Evolutionary conservation across 2,797 vertebrate genomes (phyloP).

Genomic region (Acanthis flammea): DNA sequence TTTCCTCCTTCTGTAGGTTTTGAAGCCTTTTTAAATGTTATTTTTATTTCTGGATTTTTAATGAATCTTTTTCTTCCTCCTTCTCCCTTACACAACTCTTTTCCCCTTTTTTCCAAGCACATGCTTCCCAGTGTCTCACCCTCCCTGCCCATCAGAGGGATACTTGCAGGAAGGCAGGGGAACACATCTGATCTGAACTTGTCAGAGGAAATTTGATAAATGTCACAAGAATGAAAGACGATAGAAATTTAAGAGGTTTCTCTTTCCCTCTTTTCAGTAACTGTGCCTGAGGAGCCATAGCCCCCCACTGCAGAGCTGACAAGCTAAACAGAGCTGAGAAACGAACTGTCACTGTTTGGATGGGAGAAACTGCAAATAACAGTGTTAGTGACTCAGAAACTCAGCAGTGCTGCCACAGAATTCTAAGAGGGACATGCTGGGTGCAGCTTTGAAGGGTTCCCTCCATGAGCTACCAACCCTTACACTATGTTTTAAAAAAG

Average conservation of each 20-base stretch:
- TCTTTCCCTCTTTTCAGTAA: conserved; percentile 12
- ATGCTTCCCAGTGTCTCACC: not conserved
- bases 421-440: not conserved
- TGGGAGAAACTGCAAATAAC: conserved; percentile 1
- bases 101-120: not conserved
- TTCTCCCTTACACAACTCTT: not conserved
- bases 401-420: not conserved
- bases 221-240: conserved; percentile 46
- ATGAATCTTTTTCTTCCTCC: not conserved
- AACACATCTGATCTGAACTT: not conserved
- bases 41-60: not conserved
- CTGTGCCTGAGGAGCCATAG: conserved; percentile 20
- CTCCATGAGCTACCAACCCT: not conserved
- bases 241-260: conserved; percentile 60
- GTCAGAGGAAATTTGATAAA: conserved; percentile 65
- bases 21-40: not conserved
- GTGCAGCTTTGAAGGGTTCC: not conserved
- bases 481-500: not conserved
- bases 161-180: not conserved
- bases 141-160: conserved; percentile 30
- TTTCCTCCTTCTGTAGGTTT: not conserved
- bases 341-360: conserved; percentile 10
- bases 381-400: not conserved
- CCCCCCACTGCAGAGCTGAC: conserved; percentile 20
- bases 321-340: conserved; percentile 47